Conservation (phyloP, 2,888 invertebrate genomes). For the Aradus depressus region DNA sequence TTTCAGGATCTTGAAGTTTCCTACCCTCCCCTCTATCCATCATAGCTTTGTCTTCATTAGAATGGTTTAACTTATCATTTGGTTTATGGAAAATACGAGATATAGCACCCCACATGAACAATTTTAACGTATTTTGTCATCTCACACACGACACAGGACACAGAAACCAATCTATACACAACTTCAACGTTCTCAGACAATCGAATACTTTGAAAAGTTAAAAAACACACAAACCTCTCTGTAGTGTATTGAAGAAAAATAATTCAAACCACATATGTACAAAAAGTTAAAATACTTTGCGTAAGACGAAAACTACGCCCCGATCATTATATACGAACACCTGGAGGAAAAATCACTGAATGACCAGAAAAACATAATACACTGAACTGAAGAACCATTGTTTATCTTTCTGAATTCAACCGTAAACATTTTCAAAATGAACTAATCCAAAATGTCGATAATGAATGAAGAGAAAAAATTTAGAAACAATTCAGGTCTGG, state of each 20-base stretch:
- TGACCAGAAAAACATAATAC: background rate
- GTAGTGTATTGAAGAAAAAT: conserved; percentile 1
- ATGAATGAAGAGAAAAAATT: background rate
- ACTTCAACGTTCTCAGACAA: background rate
- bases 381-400: background rate
- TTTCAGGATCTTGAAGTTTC: conserved; percentile 19
- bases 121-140: conserved; percentile 15
- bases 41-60: conserved; percentile 24
- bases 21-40: conserved; percentile 25
- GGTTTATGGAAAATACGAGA: conserved; percentile 26
- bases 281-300: conserved; percentile 7
- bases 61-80: conserved; percentile 21
- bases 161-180: background rate
- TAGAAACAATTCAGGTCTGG: background rate
- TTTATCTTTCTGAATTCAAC: background rate
- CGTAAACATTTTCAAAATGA: conserved; percentile 3
- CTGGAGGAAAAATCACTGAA: background rate
- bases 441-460: background rate
- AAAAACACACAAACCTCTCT: background rate
- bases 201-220: background rate
- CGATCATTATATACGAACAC: no score
- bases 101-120: conserved; percentile 28
- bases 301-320: no score
- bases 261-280: background rate
- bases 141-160: conserved; percentile 6